Percentiles rank a stretch among this genome's conserved stretches.
Evolutionary conservation across 2,113 vertebrate species (phyloP).

Genomic region (Larimichthys crocea): DNA sequence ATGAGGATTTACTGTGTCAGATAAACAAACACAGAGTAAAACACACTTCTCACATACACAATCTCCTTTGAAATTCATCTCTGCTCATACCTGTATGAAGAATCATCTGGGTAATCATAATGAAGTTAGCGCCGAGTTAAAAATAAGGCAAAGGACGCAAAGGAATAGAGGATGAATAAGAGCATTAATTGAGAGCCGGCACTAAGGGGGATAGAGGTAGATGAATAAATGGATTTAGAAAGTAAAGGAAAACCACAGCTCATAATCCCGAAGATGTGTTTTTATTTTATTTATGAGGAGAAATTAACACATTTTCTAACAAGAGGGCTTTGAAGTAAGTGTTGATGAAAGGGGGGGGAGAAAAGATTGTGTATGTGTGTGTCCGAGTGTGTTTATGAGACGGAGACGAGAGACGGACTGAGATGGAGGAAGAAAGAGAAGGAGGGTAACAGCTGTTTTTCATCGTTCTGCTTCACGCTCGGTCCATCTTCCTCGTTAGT

Average conservation of each 20-base stretch:
- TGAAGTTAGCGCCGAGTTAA: conserved; percentile 37
- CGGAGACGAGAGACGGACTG: conserved; percentile 41
- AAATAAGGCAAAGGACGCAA: conserved; percentile 44
- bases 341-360: conserved; percentile 2
- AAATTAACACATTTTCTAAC: conserved; percentile 42
- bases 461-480: conserved; percentile 64
- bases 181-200: conserved; percentile 46
- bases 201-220: conserved; percentile 15
- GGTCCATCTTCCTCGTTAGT: conserved; percentile 65
- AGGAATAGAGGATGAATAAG: conserved; percentile 26
- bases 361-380: conserved; percentile 1
- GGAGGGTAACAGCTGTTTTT: conserved; percentile 64
- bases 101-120: conserved; percentile 34
- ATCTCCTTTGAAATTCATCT: conserved; percentile 15
- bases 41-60: background rate
- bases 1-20: background rate
- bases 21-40: conserved; percentile 7
- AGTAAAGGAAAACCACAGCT: conserved; percentile 22
- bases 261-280: conserved; percentile 38
- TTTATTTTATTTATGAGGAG: conserved; percentile 47
- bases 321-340: conserved; percentile 48
- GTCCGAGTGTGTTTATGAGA: conserved; percentile 49
- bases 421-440: conserved; percentile 19
- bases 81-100: conserved; percentile 26
- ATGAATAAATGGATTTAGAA: conserved; percentile 32